A percentile compares a stretch with the other conserved stretches of the same genome.
These are phyloP conservation scores for Megalurothrips usitatus DNA, from an alignment of 2,888 invertebrate species.

Conservation along the genomic window DNA sequence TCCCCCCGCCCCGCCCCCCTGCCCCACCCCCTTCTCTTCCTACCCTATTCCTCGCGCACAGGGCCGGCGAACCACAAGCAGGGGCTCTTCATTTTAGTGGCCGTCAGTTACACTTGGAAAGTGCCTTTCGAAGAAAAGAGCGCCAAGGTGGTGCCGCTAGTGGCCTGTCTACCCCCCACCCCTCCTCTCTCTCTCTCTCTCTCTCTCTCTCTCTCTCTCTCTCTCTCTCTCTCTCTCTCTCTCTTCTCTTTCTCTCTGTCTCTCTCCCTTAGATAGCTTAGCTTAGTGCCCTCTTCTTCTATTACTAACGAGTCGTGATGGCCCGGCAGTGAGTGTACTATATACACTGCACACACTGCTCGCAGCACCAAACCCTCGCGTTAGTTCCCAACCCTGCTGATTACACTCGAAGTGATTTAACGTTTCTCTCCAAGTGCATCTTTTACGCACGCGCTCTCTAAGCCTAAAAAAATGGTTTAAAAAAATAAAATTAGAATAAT, in stretches of 20 bases:
- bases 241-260: too few species aligned
- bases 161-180: neutral
- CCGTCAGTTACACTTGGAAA: slow-evolving; percentile 19
- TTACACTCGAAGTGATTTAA: neutral
- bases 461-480: too few species aligned
- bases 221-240: neutral
- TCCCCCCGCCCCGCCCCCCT: neutral
- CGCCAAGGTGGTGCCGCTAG: neutral
- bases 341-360: neutral
- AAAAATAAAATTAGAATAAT: too few species aligned
- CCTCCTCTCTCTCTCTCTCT: neutral
- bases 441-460: neutral
- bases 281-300: neutral
- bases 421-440: neutral
- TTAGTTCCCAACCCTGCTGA: too few species aligned
- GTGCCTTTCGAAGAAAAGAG: slow-evolving; percentile 13
- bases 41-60: neutral
- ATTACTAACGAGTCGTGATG: neutral
- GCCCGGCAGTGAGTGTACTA: too few species aligned
- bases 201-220: too few species aligned
- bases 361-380: too few species aligned
- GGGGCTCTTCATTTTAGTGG: slow-evolving; percentile 24
- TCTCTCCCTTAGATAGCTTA: neutral
- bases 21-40: neutral
- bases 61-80: neutral